phyloP scores from a whole-genome alignment of 2,888 invertebrate genomes.

The Drosophila neutralis region DNA sequence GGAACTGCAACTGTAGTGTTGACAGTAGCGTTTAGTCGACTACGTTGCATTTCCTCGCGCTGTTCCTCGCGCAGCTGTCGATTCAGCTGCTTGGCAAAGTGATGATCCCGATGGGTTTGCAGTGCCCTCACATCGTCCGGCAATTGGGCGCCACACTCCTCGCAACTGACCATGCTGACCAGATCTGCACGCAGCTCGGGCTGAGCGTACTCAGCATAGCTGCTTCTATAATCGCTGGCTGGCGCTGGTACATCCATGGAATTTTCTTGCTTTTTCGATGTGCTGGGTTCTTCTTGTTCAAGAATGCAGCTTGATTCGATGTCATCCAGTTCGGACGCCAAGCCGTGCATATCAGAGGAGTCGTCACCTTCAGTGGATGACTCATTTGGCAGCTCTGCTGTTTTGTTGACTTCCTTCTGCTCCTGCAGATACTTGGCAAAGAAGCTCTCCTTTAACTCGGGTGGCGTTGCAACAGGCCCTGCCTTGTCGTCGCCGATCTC shows the following conservation, averaged over 20 bases:
- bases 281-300: constrained; percentile 35
- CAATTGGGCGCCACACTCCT: constrained; percentile 88
- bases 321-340: constrained; percentile 63
- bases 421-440: constrained; percentile 68
- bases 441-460: constrained; percentile 63
- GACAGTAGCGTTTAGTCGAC: constrained; percentile 29
- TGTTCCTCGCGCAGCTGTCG: constrained; percentile 86
- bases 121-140: constrained; percentile 85
- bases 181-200: constrained; percentile 68
- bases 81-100: constrained; percentile 89
- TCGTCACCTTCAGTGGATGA: constrained; percentile 17
- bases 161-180: constrained; percentile 85
- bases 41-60: constrained; percentile 69
- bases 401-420: constrained; percentile 34
- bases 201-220: constrained; percentile 80
- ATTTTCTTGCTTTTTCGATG: constrained; percentile 45
- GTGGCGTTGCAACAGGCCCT: constrained; percentile 37
- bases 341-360: constrained; percentile 45
- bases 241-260: background rate
- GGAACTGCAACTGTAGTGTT: background rate
- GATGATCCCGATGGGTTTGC: constrained; percentile 90
- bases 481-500: constrained; percentile 9
- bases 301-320: constrained; percentile 48
- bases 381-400: background rate
- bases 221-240: constrained; percentile 52